phyloP scores from a whole-genome alignment of 2,113 vertebrate genomes.

The Thamnaconus septentrionalis region DNA sequence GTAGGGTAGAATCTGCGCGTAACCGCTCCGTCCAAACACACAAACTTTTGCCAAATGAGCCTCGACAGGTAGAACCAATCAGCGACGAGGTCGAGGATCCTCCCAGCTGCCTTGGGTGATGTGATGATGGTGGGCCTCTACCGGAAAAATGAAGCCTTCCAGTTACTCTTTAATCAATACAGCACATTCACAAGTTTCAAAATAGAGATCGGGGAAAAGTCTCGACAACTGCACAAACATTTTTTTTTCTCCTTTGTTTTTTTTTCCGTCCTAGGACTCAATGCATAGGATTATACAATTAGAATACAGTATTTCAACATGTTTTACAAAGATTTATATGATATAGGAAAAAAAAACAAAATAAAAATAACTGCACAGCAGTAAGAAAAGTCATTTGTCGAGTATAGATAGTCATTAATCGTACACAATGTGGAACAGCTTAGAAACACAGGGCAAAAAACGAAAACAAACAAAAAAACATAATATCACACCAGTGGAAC shows the following conservation, averaged over 20 bases:
- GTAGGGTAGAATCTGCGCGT: conserved; percentile 67
- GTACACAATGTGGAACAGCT: conserved; percentile 76
- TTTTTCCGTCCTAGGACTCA: conserved; percentile 64
- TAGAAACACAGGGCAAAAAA: conserved; percentile 67
- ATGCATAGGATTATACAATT: conserved; percentile 82
- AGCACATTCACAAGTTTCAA: conserved; percentile 74
- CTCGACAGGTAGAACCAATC: conserved; percentile 65
- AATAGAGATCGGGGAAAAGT: conserved; percentile 43
- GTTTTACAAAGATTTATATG: conserved; percentile 81
- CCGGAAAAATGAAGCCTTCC: conserved; percentile 54
- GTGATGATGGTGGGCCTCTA: conserved; percentile 53
- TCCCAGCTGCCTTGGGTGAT: conserved; percentile 64
- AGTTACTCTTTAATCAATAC: conserved; percentile 61
- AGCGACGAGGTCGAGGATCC: conserved; percentile 58
- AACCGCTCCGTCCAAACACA: conserved; percentile 58
- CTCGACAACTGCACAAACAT: conserved; percentile 70
- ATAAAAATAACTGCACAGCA: conserved; percentile 84
- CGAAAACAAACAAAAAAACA: background rate
- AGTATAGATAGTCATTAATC: conserved; percentile 79
- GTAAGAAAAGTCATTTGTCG: conserved; percentile 79
- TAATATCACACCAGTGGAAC: conserved; percentile 66
- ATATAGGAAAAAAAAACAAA: conserved; percentile 73
- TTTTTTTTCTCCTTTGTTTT: conserved; percentile 48
- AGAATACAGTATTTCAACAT: conserved; percentile 78
- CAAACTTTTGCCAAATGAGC: conserved; percentile 49